phyloP scores from a whole-genome alignment of 2,113 vertebrate genomes.

The Ia io region DNA sequence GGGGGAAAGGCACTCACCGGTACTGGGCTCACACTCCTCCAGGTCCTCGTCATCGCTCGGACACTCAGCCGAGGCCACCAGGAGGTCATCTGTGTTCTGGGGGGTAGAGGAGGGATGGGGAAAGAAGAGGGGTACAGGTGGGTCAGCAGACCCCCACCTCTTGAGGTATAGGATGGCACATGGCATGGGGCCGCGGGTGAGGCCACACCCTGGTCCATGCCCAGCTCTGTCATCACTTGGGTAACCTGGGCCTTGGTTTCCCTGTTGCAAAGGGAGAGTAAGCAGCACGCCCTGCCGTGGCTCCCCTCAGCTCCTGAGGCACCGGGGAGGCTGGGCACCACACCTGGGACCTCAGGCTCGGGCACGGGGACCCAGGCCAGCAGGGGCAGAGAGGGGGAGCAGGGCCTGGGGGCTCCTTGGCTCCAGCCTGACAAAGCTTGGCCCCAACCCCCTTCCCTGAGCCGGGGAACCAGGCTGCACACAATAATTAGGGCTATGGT shows the following conservation, averaged over 20 bases:
- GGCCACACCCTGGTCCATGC: neutral
- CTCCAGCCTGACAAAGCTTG: neutral
- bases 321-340: neutral
- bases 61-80: conserved; percentile 96
- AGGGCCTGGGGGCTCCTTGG: neutral
- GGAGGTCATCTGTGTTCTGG: conserved; percentile 94
- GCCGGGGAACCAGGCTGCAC: conserved; percentile 61
- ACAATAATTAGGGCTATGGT: conserved; percentile 78
- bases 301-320: neutral
- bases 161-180: neutral
- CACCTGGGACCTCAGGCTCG: neutral
- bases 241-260: neutral
- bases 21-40: conserved; percentile 95
- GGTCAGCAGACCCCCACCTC: neutral
- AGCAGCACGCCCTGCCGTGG: neutral
- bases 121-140: neutral
- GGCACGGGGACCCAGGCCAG: neutral
- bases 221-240: neutral
- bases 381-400: neutral
- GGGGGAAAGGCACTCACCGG: conserved; percentile 90
- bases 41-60: conserved; percentile 97
- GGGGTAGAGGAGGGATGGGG: conserved; percentile 19
- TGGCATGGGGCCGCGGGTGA: neutral
- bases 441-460: conserved; percentile 31
- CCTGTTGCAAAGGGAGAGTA: neutral